Conservation (phyloP, 2,797 vertebrate species). For the Acridotheres tristis region DNA sequence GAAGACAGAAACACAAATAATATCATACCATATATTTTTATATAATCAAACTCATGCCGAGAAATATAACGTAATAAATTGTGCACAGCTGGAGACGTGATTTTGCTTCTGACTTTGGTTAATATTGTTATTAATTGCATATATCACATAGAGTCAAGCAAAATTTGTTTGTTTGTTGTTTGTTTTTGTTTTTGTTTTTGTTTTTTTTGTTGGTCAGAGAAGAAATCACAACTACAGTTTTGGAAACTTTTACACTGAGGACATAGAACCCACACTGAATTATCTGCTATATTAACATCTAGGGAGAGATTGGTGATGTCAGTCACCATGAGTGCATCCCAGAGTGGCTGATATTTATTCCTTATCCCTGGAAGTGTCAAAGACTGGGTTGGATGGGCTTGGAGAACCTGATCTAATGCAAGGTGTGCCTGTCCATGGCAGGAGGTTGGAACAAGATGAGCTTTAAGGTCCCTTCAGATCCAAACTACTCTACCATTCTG, state of each 20-base stretch:
- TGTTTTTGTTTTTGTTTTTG: too few species aligned
- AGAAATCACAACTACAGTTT: background rate
- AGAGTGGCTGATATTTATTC: background rate
- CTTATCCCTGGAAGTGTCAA: background rate
- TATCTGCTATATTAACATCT: too few species aligned
- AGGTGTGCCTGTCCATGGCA: background rate
- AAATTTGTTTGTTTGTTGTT: background rate
- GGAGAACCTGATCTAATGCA: rapidly evolving
- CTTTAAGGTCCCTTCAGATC: background rate
- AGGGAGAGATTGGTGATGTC: background rate
- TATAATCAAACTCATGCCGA: background rate
- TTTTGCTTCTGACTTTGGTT: background rate
- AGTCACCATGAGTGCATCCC: background rate
- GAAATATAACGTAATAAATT: background rate
- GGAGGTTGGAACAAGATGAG: background rate
- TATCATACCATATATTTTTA: background rate
- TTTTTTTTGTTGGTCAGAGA: background rate
- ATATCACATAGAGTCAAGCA: background rate
- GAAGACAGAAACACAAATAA: background rate
- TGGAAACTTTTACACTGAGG: background rate
- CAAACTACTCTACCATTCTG: background rate
- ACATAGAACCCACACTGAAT: background rate
- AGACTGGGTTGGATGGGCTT: background rate
- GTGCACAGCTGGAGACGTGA: background rate
- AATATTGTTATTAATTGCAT: background rate